phyloP scores from a whole-genome alignment of 1,140 invertebrate genomes.

The Bombus soroeensis region DNA sequence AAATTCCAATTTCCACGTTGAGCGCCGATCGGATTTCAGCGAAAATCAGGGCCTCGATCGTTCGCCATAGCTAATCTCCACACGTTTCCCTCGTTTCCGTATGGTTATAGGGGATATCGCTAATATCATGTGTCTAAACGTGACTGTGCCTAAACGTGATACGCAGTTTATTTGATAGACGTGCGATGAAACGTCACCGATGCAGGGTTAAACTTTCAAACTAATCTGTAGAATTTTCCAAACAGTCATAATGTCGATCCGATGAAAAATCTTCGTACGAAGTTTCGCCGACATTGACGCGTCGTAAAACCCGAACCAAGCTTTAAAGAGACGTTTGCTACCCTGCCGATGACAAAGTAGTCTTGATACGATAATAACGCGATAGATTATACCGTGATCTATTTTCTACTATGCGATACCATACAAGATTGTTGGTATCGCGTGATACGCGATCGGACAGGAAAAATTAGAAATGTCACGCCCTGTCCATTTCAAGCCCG shows the following conservation, averaged over 20 bases:
- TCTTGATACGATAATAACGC: slow-evolving; percentile 41
- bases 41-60: slow-evolving; percentile 1
- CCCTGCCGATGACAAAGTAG: slow-evolving; percentile 18
- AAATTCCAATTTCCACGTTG: slow-evolving; percentile 38
- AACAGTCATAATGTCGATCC: neutral
- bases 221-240: neutral
- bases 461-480: neutral
- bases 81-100: neutral
- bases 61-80: neutral
- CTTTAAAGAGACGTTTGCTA: neutral
- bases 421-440: slow-evolving; percentile 1
- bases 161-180: neutral
- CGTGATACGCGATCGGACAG: neutral
- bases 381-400: neutral
- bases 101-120: neutral
- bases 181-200: neutral
- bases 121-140: too few relatives aligned
- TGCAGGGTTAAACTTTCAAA: neutral
- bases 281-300: neutral
- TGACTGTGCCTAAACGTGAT: neutral
- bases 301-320: neutral
- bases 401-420: slow-evolving; percentile 10
- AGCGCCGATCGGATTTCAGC: slow-evolving; percentile 18
- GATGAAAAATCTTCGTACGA: neutral
- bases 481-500: too few relatives aligned